A percentile compares a stretch with the other conserved stretches of the same genome.
Conservation (phyloP, 2,797 vertebrate genomes). For the Mormyrops boulengeri region DNA sequence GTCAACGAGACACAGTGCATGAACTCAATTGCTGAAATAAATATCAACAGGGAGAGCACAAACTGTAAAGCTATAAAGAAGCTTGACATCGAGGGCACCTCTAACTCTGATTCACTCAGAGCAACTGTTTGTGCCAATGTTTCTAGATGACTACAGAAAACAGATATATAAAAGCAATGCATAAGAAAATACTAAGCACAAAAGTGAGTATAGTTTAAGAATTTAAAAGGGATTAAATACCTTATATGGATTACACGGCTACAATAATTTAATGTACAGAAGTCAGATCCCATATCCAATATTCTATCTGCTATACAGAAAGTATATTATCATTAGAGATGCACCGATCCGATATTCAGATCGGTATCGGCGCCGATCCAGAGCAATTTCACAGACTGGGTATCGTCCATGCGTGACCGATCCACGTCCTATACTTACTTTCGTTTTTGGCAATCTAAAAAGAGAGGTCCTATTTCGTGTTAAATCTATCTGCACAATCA, state of each 20-base stretch:
- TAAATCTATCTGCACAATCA: too few species aligned
- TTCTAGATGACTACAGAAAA: background rate
- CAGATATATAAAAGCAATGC: background rate
- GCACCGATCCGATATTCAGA: too few species aligned
- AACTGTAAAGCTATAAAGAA: background rate
- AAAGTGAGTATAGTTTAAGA: background rate
- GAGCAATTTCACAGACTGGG: too few species aligned
- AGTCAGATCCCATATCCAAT: background rate
- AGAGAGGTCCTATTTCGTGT: too few species aligned
- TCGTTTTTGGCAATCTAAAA: too few species aligned
- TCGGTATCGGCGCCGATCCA: too few species aligned
- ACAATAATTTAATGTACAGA: background rate
- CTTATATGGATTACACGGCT: background rate
- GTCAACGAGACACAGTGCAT: background rate
- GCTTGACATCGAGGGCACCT: background rate
- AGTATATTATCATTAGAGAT: background rate
- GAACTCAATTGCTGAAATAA: background rate
- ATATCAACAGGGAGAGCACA: background rate
- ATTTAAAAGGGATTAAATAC: background rate
- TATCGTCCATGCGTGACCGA: too few species aligned
- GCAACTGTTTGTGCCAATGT: background rate
- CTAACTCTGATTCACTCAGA: background rate
- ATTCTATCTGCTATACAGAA: background rate
- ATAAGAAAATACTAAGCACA: background rate
- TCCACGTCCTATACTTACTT: too few species aligned